phyloP scores from a whole-genome alignment of 2,113 vertebrate genomes.

The Brachypteracias leptosomus region DNA sequence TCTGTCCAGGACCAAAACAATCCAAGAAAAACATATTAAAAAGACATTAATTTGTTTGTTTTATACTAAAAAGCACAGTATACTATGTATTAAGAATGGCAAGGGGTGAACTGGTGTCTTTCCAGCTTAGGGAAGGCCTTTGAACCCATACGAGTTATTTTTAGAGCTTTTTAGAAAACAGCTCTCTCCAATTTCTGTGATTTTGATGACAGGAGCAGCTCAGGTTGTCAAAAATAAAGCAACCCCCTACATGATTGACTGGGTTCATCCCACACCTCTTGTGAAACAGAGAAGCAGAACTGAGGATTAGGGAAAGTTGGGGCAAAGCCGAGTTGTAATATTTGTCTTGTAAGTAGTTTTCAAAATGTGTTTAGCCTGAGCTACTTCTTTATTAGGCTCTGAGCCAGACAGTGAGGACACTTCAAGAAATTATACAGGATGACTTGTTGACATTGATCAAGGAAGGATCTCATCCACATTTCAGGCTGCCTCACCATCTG shows the following conservation, averaged over 20 bases:
- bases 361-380: neutral
- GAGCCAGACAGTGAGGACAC: neutral
- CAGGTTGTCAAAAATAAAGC: neutral
- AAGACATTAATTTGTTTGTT: neutral
- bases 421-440: neutral
- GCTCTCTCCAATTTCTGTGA: neutral
- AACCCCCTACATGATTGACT: neutral
- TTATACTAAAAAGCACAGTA: neutral
- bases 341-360: neutral
- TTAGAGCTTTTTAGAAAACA: neutral
- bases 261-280: neutral
- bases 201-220: neutral
- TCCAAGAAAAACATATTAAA: conserved; percentile 27
- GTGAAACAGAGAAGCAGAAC: neutral
- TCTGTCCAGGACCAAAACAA: neutral
- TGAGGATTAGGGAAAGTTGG: neutral
- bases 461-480: neutral
- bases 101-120: neutral
- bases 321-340: neutral
- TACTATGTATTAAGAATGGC: neutral
- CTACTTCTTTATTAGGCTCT: neutral
- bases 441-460: neutral
- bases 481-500: neutral
- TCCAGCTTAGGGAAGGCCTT: conserved; percentile 12
- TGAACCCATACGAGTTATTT: conserved; percentile 1